Conservation (phyloP, 2,113 vertebrate species). For the Circaetus cinerascens region DNA sequence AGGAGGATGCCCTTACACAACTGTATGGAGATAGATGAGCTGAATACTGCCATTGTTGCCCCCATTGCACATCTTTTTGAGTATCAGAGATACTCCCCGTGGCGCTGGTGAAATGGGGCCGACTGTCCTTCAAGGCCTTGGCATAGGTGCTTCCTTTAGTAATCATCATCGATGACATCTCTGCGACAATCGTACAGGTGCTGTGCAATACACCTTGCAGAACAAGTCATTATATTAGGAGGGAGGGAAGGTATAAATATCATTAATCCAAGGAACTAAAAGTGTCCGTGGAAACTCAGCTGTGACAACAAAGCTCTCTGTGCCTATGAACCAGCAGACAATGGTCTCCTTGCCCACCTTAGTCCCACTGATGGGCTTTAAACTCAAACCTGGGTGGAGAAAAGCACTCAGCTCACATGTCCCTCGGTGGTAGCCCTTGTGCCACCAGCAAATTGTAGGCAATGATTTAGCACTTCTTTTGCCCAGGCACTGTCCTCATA, state of each 20-base stretch:
- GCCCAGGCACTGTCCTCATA: neutral
- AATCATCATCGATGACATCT: neutral
- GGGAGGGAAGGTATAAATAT: neutral
- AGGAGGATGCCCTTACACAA: neutral
- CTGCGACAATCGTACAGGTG: accelerated
- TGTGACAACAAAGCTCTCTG: neutral
- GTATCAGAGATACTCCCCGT: neutral
- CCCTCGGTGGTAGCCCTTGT: neutral
- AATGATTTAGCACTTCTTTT: neutral
- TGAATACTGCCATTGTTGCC: neutral
- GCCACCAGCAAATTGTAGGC: neutral
- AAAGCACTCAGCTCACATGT: neutral
- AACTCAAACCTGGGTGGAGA: neutral
- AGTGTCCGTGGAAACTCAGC: neutral
- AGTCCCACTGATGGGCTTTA: neutral
- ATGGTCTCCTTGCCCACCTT: neutral
- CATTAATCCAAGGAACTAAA: neutral
- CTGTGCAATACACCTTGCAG: neutral
- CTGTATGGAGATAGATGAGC: neutral
- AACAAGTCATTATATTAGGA: neutral
- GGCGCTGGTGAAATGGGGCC: neutral
- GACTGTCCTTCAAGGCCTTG: neutral
- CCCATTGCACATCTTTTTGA: neutral
- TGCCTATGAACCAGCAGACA: neutral
- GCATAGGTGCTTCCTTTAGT: neutral